Percentiles rank a stretch among this genome's conserved stretches.
Evolutionary conservation across 2,113 vertebrate genomes (phyloP).

Genomic region (Himantopus leucocephalus): DNA sequence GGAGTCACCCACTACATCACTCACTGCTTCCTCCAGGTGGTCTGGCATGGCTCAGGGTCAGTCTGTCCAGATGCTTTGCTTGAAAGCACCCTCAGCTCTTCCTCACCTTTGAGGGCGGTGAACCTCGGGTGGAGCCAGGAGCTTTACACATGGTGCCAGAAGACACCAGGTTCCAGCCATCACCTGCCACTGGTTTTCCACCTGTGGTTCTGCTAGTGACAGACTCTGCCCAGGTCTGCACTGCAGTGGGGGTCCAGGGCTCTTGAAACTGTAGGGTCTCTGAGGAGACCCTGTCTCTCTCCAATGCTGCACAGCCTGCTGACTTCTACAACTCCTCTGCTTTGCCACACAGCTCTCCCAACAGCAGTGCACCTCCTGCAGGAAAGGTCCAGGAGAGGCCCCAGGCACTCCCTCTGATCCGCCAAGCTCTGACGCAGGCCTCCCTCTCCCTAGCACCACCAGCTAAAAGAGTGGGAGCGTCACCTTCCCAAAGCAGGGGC

Average conservation of each 20-base stretch:
- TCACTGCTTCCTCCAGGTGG: background rate
- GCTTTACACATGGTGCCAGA: rapidly evolving
- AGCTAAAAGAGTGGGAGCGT: too few species aligned
- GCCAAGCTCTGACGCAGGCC: background rate
- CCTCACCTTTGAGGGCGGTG: background rate
- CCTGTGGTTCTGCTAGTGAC: background rate
- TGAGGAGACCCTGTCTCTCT: background rate
- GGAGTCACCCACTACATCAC: background rate
- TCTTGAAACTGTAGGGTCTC: background rate
- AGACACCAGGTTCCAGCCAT: background rate
- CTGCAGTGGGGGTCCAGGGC: rapidly evolving
- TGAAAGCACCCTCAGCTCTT: background rate
- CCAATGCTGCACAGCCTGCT: background rate
- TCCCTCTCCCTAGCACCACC: too few species aligned
- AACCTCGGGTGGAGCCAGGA: background rate
- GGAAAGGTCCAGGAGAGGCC: rapidly evolving
- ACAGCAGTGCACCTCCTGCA: background rate
- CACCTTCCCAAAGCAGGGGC: too few species aligned
- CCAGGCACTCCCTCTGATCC: background rate
- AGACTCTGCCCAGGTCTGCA: background rate
- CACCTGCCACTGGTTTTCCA: background rate
- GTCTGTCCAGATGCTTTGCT: background rate
- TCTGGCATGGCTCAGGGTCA: background rate
- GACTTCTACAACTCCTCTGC: background rate
- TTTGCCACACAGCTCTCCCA: background rate